phyloP scores from a whole-genome alignment of 2,888 invertebrate genomes.

The Eupithecia insigniata region DNA sequence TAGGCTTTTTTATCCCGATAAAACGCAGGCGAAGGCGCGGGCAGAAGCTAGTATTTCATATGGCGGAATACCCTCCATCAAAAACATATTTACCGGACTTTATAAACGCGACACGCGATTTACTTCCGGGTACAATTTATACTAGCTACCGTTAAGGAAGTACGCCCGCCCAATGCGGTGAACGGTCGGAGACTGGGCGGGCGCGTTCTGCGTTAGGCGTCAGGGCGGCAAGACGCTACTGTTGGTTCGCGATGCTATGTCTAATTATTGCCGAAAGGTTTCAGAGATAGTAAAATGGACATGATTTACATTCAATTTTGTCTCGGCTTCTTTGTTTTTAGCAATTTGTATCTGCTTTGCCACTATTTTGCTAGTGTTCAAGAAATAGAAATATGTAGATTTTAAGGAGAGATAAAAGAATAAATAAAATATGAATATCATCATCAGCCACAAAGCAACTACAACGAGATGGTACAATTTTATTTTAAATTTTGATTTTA shows the following conservation, averaged over 20 bases:
- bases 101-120: conserved; percentile 17
- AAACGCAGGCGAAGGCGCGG: too few species aligned
- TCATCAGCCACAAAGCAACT: not conserved
- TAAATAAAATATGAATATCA: not conserved
- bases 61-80: not conserved
- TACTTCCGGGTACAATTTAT: conserved; percentile 10
- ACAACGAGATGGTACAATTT: too few species aligned
- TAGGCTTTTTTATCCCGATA: too few species aligned
- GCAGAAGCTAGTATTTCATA: not conserved
- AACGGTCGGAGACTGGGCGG: conserved; percentile 66
- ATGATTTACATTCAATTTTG: not conserved
- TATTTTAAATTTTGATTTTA: too few species aligned
- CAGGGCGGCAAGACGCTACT: conserved; percentile 14
- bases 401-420: not conserved
- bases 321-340: not conserved
- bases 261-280: not conserved
- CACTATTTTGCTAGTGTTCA: not conserved
- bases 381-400: not conserved
- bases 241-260: conserved; percentile 17
- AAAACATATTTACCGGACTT: conserved; percentile 22
- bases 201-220: conserved; percentile 36
- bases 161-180: conserved; percentile 54
- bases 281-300: not conserved
- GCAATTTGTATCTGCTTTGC: not conserved
- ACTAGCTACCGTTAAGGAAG: not conserved